These are phyloP conservation scores for Pomatorhinus ruficollis DNA, from an alignment of 2,113 vertebrate genomes.

Conservation along the genomic window DNA sequence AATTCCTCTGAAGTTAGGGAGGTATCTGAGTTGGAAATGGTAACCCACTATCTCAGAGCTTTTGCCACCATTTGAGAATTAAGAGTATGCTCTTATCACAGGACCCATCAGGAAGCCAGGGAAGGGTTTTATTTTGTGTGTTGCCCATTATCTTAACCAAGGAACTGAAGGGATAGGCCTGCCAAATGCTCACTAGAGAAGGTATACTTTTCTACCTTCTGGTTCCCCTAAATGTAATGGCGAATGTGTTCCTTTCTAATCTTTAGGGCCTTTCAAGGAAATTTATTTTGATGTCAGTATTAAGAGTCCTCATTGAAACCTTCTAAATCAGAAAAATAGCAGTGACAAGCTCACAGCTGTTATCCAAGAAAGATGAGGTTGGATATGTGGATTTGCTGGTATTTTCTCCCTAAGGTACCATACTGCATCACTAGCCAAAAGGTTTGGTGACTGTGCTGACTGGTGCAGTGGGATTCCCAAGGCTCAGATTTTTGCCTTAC, in stretches of 20 bases:
- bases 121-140: not conserved
- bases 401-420: not conserved
- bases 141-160: not conserved
- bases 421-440: not conserved
- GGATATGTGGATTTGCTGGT: not conserved
- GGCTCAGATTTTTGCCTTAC: not conserved
- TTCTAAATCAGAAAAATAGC: not conserved
- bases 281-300: not conserved
- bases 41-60: rapidly evolving
- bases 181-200: not conserved
- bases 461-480: not conserved
- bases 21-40: not conserved
- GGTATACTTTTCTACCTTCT: not conserved
- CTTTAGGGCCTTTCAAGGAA: not conserved
- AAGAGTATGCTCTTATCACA: not conserved
- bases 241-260: not conserved
- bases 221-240: not conserved
- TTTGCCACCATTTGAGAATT: not conserved
- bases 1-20: not conserved
- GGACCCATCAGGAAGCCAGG: not conserved
- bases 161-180: not conserved
- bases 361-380: not conserved
- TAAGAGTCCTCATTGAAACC: not conserved
- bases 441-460: not conserved
- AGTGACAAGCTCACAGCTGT: not conserved